Evolutionary conservation across 2,113 vertebrate genomes (phyloP), one percentile per base, ranked within the genome.

Genomic region (Daubentonia madagascariensis): DNA sequence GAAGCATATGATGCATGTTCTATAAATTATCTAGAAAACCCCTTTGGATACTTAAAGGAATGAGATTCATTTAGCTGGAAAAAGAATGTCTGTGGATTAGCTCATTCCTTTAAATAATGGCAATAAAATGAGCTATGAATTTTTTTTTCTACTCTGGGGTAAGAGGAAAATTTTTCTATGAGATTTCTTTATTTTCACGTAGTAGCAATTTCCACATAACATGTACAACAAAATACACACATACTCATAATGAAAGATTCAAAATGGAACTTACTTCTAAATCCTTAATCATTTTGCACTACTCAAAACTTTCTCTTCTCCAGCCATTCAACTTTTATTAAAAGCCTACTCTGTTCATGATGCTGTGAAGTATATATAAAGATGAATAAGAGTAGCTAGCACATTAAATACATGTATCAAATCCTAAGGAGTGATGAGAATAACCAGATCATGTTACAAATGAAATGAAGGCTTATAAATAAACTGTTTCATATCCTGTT

Each of bases 391-490:
- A 57, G 45, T 30, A 79, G 35, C 32, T 50, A 88, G 52, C 43
- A 72, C 61, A 52, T 22, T 78, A 83, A 72, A 75, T 65, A 43
- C 7, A 86, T 45, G 37, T 9, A 87, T 90, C 52, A 65, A 68
- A 79, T 32, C 35, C 65, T 80, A 89, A 93, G 14, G 48, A 88
- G 30, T 70, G 20, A 73, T 18, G 18, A 35, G 50, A 91, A 57
- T 4, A 79, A 43, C 13, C 22, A 35, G 16, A 67, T 45, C 9
- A 32, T 28, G 76, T 91, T 96, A 86, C 73, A 75, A 79, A 79
- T 37, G 32, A 79, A 67, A 93, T 67, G 37, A 95, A 83, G 48
- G 48, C 78, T 96, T 93, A 75, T 50, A 94, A 61, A 85, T 84
- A 95, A 85, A 92, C 45, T 63, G 85, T 78, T 94, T 86, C 75